phyloP scores from a whole-genome alignment of 1,140 invertebrate genomes.

The Drosophila pachea region DNA sequence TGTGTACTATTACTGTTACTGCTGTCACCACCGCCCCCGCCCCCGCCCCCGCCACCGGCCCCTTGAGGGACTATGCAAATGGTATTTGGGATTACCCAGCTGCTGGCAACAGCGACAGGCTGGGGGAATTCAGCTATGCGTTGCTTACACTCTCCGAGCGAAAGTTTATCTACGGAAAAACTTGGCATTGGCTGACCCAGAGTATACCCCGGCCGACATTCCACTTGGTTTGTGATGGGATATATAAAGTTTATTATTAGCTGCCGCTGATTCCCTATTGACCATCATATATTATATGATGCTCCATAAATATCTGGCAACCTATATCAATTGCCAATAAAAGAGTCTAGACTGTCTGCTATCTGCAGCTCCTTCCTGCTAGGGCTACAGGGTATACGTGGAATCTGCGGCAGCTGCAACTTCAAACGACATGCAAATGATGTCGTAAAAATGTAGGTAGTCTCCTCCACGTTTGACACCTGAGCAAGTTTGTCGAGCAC shows the following conservation, averaged over 20 bases:
- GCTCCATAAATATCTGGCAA: background rate
- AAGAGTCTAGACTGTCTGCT: background rate
- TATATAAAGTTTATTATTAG: too few relatives aligned
- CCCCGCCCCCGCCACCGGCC: background rate
- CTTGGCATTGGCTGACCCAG: too few relatives aligned
- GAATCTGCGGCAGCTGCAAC: conserved; percentile 52
- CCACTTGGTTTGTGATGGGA: too few relatives aligned
- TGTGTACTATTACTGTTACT: background rate
- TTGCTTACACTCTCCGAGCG: background rate
- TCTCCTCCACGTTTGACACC: conserved; percentile 28
- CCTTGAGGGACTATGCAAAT: conserved; percentile 58
- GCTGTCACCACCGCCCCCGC: background rate
- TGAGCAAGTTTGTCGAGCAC: conserved; percentile 39
- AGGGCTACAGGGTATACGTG: background rate
- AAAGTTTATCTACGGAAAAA: background rate
- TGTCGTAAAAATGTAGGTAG: conserved; percentile 48
- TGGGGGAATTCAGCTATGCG: background rate
- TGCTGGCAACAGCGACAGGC: conserved; percentile 9
- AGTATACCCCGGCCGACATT: too few relatives aligned
- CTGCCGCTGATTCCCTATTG: too few relatives aligned
- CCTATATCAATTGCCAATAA: background rate
- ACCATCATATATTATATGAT: too few relatives aligned
- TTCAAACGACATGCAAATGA: conserved; percentile 68
- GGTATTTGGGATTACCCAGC: conserved; percentile 45
- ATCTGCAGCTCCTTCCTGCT: background rate